Conservation (phyloP, 2,888 invertebrate species). For the Machimus rusticus region DNA sequence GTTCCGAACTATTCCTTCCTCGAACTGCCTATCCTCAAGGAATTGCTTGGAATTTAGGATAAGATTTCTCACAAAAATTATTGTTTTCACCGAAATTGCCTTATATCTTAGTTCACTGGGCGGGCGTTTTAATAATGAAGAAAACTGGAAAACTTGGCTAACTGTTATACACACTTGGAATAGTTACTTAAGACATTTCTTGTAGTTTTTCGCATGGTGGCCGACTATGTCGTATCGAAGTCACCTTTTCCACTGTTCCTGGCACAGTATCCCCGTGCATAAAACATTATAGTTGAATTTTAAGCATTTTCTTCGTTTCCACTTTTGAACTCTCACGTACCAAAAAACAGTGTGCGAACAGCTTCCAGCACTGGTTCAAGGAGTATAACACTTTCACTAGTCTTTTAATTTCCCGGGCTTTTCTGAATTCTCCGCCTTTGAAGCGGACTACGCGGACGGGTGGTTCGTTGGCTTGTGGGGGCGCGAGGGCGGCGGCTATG, state of each 20-base stretch:
- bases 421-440: not conserved
- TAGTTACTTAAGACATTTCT: not conserved
- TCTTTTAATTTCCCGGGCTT: not conserved
- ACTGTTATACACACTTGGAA: not conserved
- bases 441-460: not conserved
- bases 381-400: not conserved
- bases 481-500: not conserved
- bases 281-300: conserved; percentile 12
- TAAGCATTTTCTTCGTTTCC: not conserved
- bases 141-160: not conserved
- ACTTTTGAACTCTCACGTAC: not conserved
- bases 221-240: conserved; percentile 10
- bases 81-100: not conserved
- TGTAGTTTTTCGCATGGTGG: conserved; percentile 27
- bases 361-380: not conserved
- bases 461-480: not conserved
- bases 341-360: not conserved
- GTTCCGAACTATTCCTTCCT: not conserved
- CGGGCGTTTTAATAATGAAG: not conserved
- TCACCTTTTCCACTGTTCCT: conserved; percentile 23
- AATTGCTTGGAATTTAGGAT: not conserved
- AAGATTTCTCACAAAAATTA: not conserved
- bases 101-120: not conserved
- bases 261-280: not conserved
- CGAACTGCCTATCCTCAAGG: not conserved